Percentiles rank a stretch among this genome's conserved stretches.
Conservation (phyloP, 2,113 vertebrate species). For the Tichodroma muraria region DNA sequence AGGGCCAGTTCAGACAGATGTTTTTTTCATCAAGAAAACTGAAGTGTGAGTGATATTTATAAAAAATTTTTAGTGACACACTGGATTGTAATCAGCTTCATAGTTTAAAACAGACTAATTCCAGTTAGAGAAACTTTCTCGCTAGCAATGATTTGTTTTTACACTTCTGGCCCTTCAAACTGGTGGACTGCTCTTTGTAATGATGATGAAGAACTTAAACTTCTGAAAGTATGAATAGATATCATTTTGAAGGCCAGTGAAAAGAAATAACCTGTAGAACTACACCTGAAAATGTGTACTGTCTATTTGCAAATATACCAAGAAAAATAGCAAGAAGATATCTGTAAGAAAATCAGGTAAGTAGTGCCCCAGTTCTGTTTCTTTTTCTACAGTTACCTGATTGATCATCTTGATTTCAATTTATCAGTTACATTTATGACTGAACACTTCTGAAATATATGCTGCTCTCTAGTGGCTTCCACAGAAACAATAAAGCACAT, state of each 20-base stretch:
- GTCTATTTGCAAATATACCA: neutral
- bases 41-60: neutral
- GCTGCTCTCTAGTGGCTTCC: neutral
- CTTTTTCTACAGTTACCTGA: neutral
- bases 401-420: neutral
- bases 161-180: neutral
- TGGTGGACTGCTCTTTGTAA: neutral
- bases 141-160: neutral
- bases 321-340: neutral
- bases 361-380: neutral
- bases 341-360: neutral
- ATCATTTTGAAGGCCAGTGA: neutral
- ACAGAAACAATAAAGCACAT: neutral
- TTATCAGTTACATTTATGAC: neutral
- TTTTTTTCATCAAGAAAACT: neutral
- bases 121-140: neutral
- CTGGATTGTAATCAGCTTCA: neutral
- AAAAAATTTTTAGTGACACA: neutral
- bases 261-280: neutral
- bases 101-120: neutral
- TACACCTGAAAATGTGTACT: neutral
- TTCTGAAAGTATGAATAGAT: neutral
- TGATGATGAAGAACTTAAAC: neutral
- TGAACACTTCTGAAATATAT: neutral
- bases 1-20: neutral